Evolutionary conservation across 2,888 invertebrate genomes (phyloP), one percentile per base, ranked within the genome.

Genomic region (Incurvaria masculella): DNA sequence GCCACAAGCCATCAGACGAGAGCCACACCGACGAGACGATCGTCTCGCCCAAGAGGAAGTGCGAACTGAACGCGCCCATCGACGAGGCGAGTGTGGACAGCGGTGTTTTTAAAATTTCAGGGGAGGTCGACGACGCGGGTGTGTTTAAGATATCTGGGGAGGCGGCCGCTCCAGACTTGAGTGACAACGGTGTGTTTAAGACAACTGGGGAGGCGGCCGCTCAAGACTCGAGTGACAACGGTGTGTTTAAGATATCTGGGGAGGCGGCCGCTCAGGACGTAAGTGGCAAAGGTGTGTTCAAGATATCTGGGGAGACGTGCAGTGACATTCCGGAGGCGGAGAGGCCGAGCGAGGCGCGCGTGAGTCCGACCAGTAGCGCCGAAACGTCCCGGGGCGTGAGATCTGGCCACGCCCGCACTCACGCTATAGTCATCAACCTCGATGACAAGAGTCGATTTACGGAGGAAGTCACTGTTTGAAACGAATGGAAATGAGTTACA

Each of bases 381-480:
- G 76, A 72, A 47, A 69, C 72, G 20, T 63, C 72, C 10, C 65
- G 62, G 52, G 72, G 71, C 49, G 70, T 76, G 1, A 61, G 72
- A 41, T 86, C 87, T 8, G 87, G 87, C 1, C 88, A 87, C 58
- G 85, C 87, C 14, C 79, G 84, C 60, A 87, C 87, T 52, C 88
- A 87, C 59, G 86, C 87, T n/a, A 88, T 89, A 60, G 85, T 89
- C 57, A 87, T 90, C 55, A 89, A 89, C 68, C 72, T 89, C 59
- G 89, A 89, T 62, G 89, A 89, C 68, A 89, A 89, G 61, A 88
- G 86, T 66, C 81, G 88, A 59, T 89, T 89, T 67, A 89, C 89
- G 42, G 89, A 90, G 67, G 90, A 90, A 68, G 88, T 90, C 53
- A 89, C 89, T 45, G 90, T 90, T n/a, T n/a, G n/a, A n/a, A n/a